phyloP scores from a whole-genome alignment of 2,888 invertebrate genomes.

The Cephalotes varians region DNA sequence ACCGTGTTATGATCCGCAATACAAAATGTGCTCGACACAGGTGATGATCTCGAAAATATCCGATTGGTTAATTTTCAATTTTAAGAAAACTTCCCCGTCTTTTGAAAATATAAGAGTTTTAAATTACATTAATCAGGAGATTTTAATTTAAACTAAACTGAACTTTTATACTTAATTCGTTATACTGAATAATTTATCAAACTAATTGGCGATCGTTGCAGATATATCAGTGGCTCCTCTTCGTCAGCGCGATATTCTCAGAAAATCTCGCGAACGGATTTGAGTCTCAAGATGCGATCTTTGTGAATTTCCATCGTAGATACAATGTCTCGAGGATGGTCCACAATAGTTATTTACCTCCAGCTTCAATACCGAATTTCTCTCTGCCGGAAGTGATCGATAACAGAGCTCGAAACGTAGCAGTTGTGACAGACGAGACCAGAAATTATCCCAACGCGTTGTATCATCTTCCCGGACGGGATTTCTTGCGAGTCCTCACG shows the following conservation, averaged over 20 bases:
- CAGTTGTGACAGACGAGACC: slow-evolving; percentile 14
- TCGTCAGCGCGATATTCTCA: background rate
- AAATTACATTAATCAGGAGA: background rate
- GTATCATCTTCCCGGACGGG: slow-evolving; percentile 46
- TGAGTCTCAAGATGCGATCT: slow-evolving; percentile 60
- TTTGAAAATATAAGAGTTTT: background rate
- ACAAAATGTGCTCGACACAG: background rate
- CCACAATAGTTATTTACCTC: slow-evolving; percentile 61
- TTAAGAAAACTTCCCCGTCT: background rate
- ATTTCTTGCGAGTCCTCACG: slow-evolving; percentile 56
- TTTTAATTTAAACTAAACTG: background rate
- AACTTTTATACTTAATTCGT: background rate
- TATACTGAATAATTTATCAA: background rate
- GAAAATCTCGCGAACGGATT: background rate
- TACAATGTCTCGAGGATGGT: slow-evolving; percentile 28
- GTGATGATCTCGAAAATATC: slow-evolving; percentile 8
- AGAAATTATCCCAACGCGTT: slow-evolving; percentile 24
- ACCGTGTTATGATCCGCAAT: background rate
- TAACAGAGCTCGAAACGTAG: slow-evolving; percentile 72
- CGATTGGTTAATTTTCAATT: background rate
- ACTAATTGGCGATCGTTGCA: slow-evolving; percentile 5
- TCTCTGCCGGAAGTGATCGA: slow-evolving; percentile 76
- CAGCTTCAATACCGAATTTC: slow-evolving; percentile 67
- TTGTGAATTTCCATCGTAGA: slow-evolving; percentile 73
- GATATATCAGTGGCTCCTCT: slow-evolving; percentile 15